These are phyloP conservation scores for Brachylomia viminalis DNA, from an alignment of 2,888 invertebrate genomes.

Conservation along the genomic window DNA sequence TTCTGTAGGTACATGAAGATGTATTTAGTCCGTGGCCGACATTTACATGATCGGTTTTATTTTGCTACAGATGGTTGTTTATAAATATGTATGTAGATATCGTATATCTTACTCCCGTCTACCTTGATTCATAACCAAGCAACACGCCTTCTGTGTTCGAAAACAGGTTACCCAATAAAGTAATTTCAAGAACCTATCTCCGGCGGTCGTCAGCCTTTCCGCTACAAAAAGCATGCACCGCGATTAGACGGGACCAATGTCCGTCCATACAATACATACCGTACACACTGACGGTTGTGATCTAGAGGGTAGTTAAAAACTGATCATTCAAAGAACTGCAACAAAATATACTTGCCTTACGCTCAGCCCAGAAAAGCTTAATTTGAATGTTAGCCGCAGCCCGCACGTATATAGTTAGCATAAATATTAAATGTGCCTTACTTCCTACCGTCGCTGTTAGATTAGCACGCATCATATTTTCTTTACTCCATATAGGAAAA, in stretches of 20 bases:
- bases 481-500: slow-evolving; percentile 53
- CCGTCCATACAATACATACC: slow-evolving; percentile 66
- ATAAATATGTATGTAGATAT: slow-evolving; percentile 70
- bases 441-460: slow-evolving; percentile 22
- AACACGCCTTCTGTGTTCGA: slow-evolving; percentile 83
- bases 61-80: slow-evolving; percentile 65
- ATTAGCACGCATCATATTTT: slow-evolving; percentile 48
- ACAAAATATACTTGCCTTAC: slow-evolving; percentile 30
- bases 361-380: slow-evolving; percentile 11
- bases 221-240: slow-evolving; percentile 83
- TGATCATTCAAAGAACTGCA: slow-evolving; percentile 19
- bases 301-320: slow-evolving; percentile 46
- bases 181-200: slow-evolving; percentile 86
- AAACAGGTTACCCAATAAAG: slow-evolving; percentile 88
- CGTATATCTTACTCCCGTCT: slow-evolving; percentile 76
- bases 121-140: slow-evolving; percentile 81
- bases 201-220: slow-evolving; percentile 84
- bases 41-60: slow-evolving; percentile 59
- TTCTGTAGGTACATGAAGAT: slow-evolving; percentile 71
- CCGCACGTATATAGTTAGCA: slow-evolving; percentile 13
- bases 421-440: slow-evolving; percentile 21
- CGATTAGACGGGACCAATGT: slow-evolving; percentile 79
- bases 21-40: slow-evolving; percentile 70
- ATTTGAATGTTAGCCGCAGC: slow-evolving; percentile 30
- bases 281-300: slow-evolving; percentile 37